phyloP scores from a whole-genome alignment of 2,113 vertebrate species.

The Cyanoliseus patagonus region DNA sequence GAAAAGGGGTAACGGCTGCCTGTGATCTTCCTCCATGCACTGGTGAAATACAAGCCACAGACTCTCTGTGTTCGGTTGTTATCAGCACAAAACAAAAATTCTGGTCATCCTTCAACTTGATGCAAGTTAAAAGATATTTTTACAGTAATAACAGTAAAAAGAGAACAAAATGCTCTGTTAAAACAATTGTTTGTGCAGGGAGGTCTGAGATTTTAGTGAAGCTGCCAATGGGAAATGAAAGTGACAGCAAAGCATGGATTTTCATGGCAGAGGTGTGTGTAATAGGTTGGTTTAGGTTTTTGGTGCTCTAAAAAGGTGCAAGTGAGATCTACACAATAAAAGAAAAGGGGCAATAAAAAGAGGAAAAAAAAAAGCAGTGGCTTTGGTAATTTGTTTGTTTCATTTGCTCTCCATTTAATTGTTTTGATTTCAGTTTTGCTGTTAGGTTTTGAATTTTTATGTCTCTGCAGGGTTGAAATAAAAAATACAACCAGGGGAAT shows the following conservation, averaged over 20 bases:
- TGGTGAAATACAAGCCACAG: neutral
- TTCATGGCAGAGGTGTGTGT: neutral
- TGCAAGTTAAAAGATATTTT: neutral
- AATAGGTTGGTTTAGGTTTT: neutral
- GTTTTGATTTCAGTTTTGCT: neutral
- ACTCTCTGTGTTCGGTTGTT: neutral
- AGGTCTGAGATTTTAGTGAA: neutral
- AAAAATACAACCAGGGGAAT: neutral
- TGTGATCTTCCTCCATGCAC: neutral
- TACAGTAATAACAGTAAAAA: neutral
- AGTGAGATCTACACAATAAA: neutral
- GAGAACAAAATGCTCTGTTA: neutral
- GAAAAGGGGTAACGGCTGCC: neutral
- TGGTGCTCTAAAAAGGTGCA: neutral
- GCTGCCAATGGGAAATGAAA: neutral
- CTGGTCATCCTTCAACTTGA: neutral
- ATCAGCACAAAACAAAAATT: neutral
- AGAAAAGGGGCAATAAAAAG: neutral
- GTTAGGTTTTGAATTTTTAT: neutral
- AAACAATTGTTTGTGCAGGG: neutral
- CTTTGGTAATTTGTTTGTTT: neutral
- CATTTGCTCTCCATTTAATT: neutral
- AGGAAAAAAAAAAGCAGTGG: accelerated
- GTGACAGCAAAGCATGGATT: neutral
- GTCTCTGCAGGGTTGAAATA: neutral